Conservation (phyloP, 2,888 invertebrate genomes). For the Drosophila kambysellisi region DNA sequence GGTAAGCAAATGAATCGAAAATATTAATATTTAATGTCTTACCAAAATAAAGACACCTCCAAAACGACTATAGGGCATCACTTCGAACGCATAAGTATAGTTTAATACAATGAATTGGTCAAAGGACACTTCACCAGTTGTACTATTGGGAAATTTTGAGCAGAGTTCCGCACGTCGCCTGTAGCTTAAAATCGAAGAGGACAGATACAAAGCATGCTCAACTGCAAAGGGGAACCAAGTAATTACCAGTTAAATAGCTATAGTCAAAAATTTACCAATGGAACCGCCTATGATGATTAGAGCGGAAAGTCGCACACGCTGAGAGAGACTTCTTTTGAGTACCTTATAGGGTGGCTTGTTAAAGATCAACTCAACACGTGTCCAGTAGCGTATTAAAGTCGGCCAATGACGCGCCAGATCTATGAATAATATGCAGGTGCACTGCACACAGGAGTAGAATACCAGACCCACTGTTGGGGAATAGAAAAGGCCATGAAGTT, state of each 20-base stretch:
- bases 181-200: slow-evolving; percentile 69
- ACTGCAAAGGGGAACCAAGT: slow-evolving; percentile 44
- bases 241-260: accelerated
- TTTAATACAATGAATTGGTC: slow-evolving; percentile 59
- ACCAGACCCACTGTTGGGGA: slow-evolving; percentile 74
- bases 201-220: slow-evolving; percentile 77
- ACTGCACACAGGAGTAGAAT: slow-evolving; percentile 79
- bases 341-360: slow-evolving; percentile 76
- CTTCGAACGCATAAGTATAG: slow-evolving; percentile 76
- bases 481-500: background rate
- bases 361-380: slow-evolving; percentile 79
- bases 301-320: slow-evolving; percentile 74
- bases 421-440: slow-evolving; percentile 77
- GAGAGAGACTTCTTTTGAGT: slow-evolving; percentile 63
- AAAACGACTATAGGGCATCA: slow-evolving; percentile 65
- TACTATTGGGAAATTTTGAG: slow-evolving; percentile 52
- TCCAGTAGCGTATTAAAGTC: slow-evolving; percentile 80
- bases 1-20: background rate
- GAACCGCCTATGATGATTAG: slow-evolving; percentile 70
- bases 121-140: slow-evolving; percentile 52
- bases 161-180: slow-evolving; percentile 58
- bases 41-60: slow-evolving; percentile 70
- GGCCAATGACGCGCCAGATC: slow-evolving; percentile 82
- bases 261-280: slow-evolving; percentile 52
- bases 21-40: slow-evolving; percentile 21